Evolutionary conservation across 2,797 vertebrate genomes (phyloP).

Genomic region (Neomorphus geoffroyi): DNA sequence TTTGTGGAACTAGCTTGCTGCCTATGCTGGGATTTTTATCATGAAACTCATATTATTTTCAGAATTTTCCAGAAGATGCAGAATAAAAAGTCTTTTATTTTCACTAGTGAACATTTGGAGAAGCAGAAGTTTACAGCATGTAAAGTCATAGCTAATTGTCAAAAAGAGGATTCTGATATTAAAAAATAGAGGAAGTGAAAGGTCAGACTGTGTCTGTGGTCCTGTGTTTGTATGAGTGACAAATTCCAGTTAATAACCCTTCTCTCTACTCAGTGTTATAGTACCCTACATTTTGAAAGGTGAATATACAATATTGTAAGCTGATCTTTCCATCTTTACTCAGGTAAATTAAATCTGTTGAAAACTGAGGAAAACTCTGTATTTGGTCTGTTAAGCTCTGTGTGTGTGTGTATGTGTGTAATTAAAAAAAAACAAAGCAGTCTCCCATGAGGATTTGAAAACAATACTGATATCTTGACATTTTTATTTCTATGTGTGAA

Average conservation of each 20-base stretch:
- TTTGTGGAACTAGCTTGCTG: neutral
- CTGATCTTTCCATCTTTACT: neutral
- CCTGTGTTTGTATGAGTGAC: neutral
- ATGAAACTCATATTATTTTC: neutral
- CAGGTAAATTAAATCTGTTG: neutral
- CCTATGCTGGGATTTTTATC: neutral
- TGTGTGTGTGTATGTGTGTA: too few species aligned
- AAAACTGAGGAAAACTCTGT: neutral
- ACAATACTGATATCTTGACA: neutral
- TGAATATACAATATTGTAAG: neutral
- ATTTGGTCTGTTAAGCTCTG: neutral
- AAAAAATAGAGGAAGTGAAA: neutral
- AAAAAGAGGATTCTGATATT: neutral
- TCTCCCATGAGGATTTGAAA: neutral
- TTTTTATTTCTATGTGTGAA: neutral
- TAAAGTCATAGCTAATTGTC: neutral
- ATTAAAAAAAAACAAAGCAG: neutral
- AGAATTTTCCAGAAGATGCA: neutral
- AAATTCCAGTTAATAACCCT: neutral
- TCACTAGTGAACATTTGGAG: neutral
- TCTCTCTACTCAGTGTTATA: neutral
- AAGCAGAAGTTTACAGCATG: neutral
- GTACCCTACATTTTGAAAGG: neutral
- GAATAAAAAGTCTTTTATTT: neutral
- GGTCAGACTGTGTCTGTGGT: neutral